Percentiles rank a stretch among this genome's conserved stretches.
Conservation (phyloP, 2,113 vertebrate species). For the Phylloscopus trochilus region DNA sequence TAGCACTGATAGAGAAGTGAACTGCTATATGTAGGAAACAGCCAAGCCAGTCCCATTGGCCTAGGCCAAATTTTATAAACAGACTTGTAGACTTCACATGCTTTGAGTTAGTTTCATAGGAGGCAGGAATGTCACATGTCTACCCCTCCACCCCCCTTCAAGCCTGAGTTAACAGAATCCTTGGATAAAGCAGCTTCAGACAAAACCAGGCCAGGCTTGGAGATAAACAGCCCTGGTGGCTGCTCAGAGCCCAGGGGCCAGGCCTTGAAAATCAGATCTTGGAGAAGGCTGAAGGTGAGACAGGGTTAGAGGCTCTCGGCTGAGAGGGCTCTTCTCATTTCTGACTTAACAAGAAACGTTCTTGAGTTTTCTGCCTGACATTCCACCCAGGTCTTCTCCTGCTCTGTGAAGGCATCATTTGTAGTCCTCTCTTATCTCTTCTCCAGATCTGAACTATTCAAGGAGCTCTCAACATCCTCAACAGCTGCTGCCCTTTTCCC, state of each 20-base stretch:
- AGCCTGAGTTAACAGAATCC: background rate
- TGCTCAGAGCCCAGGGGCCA: background rate
- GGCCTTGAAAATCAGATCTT: background rate
- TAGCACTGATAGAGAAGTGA: background rate
- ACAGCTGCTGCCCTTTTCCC: background rate
- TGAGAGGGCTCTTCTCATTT: background rate
- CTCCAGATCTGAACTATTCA: background rate
- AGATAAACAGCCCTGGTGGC: background rate
- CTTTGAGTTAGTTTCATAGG: background rate
- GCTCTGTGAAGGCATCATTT: accelerated
- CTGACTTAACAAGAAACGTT: background rate
- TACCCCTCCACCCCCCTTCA: no score
- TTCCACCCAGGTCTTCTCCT: background rate
- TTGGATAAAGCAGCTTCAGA: background rate
- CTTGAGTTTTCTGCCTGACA: background rate
- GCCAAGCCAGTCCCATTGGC: background rate
- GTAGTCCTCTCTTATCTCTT: background rate
- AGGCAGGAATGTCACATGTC: background rate
- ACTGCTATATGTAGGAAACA: background rate
- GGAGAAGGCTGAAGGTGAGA: background rate
- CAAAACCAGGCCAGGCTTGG: background rate
- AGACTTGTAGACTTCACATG: background rate
- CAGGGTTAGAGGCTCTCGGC: background rate
- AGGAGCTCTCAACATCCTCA: background rate
- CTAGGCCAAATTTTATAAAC: background rate